A percentile compares a stretch with the other conserved stretches of the same genome.
phyloP scores from a whole-genome alignment of 1,140 invertebrate genomes.

The Drosophila albomicans region DNA sequence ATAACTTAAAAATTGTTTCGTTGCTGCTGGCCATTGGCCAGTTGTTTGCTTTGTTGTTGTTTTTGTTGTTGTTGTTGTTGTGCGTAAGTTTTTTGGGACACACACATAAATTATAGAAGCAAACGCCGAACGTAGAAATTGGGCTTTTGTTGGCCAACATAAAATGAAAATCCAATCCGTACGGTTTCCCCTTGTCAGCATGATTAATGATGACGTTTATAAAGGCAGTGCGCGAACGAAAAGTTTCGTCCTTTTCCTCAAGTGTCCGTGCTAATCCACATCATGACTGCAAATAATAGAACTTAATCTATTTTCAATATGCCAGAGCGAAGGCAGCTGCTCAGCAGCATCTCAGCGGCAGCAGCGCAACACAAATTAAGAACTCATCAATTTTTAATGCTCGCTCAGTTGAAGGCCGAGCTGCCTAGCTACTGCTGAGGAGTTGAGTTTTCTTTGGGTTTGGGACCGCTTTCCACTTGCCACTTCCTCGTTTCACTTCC shows the following conservation, averaged over 20 bases:
- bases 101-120: conserved; percentile 77
- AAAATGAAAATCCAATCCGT: conserved; percentile 74
- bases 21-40: background rate
- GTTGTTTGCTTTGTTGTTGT: background rate
- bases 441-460: conserved; percentile 18
- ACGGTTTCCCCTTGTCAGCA: conserved; percentile 73
- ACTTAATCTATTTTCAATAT: conserved; percentile 84
- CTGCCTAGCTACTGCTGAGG: conserved; percentile 13
- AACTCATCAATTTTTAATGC: conserved; percentile 84
- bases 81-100: conserved; percentile 44
- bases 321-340: conserved; percentile 49
- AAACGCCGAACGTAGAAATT: conserved; percentile 59
- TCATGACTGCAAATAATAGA: conserved; percentile 83
- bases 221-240: conserved; percentile 51
- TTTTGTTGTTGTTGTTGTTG: conserved; percentile 26
- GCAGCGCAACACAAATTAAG: conserved; percentile 79
- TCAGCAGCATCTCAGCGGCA: conserved; percentile 28
- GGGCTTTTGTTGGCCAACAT: conserved; percentile 49
- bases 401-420: conserved; percentile 55
- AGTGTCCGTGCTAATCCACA: conserved; percentile 82
- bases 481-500: background rate
- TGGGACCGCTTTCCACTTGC: too few relatives aligned
- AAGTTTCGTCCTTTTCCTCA: conserved; percentile 49
- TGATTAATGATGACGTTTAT: conserved; percentile 83
- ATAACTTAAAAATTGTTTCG: conserved; percentile 65